phyloP scores from a whole-genome alignment of 2,888 invertebrate genomes.

The Dioctria rufipes region DNA sequence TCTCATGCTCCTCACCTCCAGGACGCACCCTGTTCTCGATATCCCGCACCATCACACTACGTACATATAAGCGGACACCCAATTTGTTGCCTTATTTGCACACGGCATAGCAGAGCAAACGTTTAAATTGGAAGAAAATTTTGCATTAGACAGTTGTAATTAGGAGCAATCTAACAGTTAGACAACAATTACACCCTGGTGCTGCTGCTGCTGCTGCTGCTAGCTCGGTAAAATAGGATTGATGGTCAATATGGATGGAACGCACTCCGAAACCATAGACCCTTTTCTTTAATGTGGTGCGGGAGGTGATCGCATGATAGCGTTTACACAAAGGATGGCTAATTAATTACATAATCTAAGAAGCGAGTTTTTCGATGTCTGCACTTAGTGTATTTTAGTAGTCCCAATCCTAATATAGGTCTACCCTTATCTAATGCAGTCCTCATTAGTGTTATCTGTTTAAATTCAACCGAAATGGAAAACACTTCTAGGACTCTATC shows the following conservation, averaged over 20 bases:
- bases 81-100: slow-evolving; percentile 41
- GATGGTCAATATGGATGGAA: slow-evolving; percentile 3
- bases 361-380: neutral
- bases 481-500: too few species aligned
- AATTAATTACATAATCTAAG: slow-evolving; percentile 15
- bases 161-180: slow-evolving; percentile 25
- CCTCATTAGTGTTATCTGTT: too few species aligned
- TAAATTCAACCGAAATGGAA: too few species aligned
- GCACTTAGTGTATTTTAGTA: too few species aligned
- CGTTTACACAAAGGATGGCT: neutral
- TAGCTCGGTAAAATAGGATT: slow-evolving; percentile 18
- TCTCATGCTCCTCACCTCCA: neutral
- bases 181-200: too few species aligned
- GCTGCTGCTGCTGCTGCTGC: too few species aligned
- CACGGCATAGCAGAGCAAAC: slow-evolving; percentile 18
- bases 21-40: neutral
- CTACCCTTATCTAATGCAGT: too few species aligned
- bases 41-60: neutral
- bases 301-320: neutral
- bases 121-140: slow-evolving; percentile 39
- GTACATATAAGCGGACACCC: neutral
- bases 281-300: slow-evolving; percentile 17
- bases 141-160: slow-evolving; percentile 49
- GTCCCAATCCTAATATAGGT: too few species aligned
- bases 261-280: neutral